phyloP scores from a whole-genome alignment of 1,140 invertebrate genomes.

The Batillaria attramentaria region DNA sequence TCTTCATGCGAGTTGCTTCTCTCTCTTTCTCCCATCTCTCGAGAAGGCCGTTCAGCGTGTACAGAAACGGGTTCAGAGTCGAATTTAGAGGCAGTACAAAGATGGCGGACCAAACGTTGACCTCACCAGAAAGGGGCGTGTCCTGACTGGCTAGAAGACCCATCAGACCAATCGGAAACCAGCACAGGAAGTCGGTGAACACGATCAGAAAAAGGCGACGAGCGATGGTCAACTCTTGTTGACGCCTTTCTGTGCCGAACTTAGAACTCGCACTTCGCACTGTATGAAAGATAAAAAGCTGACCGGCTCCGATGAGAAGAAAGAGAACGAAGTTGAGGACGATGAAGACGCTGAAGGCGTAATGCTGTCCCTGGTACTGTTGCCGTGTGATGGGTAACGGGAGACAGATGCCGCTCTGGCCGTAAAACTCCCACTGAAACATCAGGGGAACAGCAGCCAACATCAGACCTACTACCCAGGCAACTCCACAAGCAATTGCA shows the following conservation, averaged over 20 bases:
- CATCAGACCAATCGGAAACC: constrained; percentile 29
- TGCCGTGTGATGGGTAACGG: constrained; percentile 44
- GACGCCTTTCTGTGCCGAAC: neutral
- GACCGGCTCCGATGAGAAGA: constrained; percentile 42
- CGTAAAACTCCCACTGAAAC: constrained; percentile 41
- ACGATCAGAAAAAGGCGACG: constrained; percentile 37
- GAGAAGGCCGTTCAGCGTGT: constrained; percentile 38
- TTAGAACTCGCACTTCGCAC: constrained; percentile 17
- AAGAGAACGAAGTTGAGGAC: constrained; percentile 45
- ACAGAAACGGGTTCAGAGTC: constrained; percentile 51
- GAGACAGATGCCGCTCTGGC: constrained; percentile 44
- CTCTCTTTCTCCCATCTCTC: neutral
- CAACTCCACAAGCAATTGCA: constrained; percentile 1
- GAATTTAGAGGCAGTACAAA: constrained; percentile 51
- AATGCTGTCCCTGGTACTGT: constrained; percentile 37
- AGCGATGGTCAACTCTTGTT: constrained; percentile 38
- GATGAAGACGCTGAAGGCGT: constrained; percentile 44
- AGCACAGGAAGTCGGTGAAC: constrained; percentile 40
- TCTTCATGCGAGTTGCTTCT: neutral
- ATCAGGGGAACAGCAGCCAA: constrained; percentile 32
- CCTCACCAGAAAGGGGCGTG: constrained; percentile 37
- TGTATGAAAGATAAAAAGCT: constrained; percentile 41
- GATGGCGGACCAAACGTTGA: constrained; percentile 46
- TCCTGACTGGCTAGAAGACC: constrained; percentile 39
- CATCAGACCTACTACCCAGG: constrained; percentile 32